Conservation (phyloP, 2,797 vertebrate species). For the Gouania willdenowi region DNA sequence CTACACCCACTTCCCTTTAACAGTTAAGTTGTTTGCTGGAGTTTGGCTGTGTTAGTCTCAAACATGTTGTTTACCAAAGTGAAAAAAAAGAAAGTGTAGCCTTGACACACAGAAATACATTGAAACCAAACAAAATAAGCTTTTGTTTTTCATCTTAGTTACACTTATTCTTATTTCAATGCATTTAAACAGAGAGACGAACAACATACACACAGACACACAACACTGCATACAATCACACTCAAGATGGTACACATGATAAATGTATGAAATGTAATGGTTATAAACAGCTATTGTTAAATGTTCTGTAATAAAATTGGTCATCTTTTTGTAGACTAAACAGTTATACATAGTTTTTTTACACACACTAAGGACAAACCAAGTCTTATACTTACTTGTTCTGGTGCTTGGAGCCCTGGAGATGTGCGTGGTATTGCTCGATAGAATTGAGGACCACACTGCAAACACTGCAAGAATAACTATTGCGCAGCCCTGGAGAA, state of each 20-base stretch:
- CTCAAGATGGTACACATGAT: conserved; percentile 41
- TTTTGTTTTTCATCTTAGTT: conserved; percentile 13
- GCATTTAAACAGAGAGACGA: conserved; percentile 15
- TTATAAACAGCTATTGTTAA: conserved; percentile 25
- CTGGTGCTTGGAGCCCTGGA: conserved; percentile 86
- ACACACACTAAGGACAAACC: no score
- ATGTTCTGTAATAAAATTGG: no score
- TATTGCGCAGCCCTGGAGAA: conserved; percentile 76
- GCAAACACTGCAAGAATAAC: conserved; percentile 82
- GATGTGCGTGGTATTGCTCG: conserved; percentile 85
- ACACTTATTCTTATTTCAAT: conserved; percentile 18
- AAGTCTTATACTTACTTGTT: conserved; percentile 75
- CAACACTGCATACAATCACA: conserved; percentile 12
- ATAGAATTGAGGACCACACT: conserved; percentile 84
- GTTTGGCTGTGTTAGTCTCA: conserved; percentile 27
- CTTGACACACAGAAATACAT: background rate
- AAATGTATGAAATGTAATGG: conserved; percentile 52
- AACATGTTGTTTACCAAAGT: conserved; percentile 21
- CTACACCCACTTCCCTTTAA: conserved; percentile 20
- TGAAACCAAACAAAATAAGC: conserved; percentile 1
- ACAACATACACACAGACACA: background rate
- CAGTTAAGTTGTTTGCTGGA: conserved; percentile 31
- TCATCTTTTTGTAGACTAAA: no score
- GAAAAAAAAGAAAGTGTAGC: conserved; percentile 22
- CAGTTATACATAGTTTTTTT: no score